Base-by-base conservation (phyloP, 2,888 invertebrate species). In the Phyllotreta striolata region DNA sequence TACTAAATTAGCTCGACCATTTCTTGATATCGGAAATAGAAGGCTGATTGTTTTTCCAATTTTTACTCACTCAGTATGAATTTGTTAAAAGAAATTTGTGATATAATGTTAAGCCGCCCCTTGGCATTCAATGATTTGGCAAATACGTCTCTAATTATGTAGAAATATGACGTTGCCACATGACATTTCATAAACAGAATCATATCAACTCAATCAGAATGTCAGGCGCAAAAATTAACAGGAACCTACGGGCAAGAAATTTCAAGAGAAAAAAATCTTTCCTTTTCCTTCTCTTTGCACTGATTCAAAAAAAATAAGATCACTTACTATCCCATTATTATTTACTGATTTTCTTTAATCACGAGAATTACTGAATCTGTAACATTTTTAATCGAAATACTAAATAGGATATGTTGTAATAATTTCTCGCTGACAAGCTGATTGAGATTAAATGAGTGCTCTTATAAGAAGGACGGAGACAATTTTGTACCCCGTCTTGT, bases 81-180 rank as follows among this genome's bases (percentile, higher is more conserved):
- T 24, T 24, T 3, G 24, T 24, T 24, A 1, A 54, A 14, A 35
- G 24, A 14, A 46, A 52, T 59, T n/a, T 38, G 44, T 39, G 47
- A 63, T 55, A 63, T 43, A 66, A 66, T 41, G 59, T 66, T 56
- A 51, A 63, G 66, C 62, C 55, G 51, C 62, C 59, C 51, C 58
- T 56, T 63, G 14, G 55, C 10, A 37, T 40, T 14, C 43, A 24
- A 34, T 35, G 5, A 12, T 39, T 62, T 62, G 56, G 44, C 56
- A 13, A 55, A 56, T 12, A 47, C 62, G 55, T 56, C 38, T 38
- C 10, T 55, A 35, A 46, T 41, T 59, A 59, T 24, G 55, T 54
- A 54, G 52, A 63, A 57, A 63, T 58, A 52, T 40, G 54, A 55
- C 41, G 43, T 59, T 63, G 59, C 63, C 58, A 55, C 49, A 52